A percentile compares a stretch with the other conserved stretches of the same genome.
These are phyloP conservation scores for Gymnogyps californianus DNA, from an alignment of 2,113 vertebrate species.

Conservation along the genomic window DNA sequence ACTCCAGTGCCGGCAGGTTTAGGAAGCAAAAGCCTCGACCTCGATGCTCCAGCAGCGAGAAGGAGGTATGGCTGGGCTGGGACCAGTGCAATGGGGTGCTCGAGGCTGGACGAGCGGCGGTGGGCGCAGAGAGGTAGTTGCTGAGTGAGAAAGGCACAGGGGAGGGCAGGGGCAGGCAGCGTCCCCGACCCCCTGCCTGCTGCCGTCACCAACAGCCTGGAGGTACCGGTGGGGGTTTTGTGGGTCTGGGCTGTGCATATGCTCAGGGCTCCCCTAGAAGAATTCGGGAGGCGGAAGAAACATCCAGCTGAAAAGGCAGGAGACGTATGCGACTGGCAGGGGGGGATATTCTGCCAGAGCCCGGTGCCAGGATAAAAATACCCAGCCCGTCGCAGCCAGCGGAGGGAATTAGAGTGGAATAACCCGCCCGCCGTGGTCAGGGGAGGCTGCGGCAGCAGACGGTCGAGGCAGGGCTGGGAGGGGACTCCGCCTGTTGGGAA, in stretches of 20 bases:
- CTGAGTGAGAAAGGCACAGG: constrained; percentile 30
- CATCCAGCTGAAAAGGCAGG: not conserved
- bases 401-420: constrained; percentile 51
- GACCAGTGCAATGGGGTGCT: not conserved
- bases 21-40: not conserved
- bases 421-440: not conserved
- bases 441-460: not conserved
- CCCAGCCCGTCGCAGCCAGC: not conserved
- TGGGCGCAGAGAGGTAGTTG: constrained; percentile 5
- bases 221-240: rapidly evolving
- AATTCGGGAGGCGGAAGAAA: not conserved
- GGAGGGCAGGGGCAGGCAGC: not conserved
- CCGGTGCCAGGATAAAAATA: not conserved
- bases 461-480: not conserved
- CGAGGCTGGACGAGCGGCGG: not conserved
- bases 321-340: not conserved
- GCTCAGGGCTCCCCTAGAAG: not conserved
- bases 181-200: not conserved
- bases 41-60: not conserved
- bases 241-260: not conserved
- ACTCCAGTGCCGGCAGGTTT: not conserved
- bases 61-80: not conserved
- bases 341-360: not conserved
- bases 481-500: not conserved
- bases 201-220: not conserved